A percentile compares a stretch with the other conserved stretches of the same genome.
phyloP scores from a whole-genome alignment of 1,140 invertebrate species.

The Drosophila chauvacae region DNA sequence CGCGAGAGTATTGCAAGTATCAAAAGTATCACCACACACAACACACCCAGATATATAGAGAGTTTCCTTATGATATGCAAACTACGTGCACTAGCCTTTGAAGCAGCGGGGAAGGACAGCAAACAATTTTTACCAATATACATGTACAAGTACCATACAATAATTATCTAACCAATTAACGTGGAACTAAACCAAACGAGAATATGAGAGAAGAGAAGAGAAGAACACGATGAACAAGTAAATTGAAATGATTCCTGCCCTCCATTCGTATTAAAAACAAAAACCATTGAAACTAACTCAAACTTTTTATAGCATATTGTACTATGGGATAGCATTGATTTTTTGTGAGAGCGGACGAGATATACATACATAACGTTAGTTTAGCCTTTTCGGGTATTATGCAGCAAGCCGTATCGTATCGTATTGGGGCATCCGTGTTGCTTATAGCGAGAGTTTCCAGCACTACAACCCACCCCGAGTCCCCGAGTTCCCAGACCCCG shows the following conservation, averaged over 20 bases:
- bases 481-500: constrained; percentile 11
- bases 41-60: constrained; percentile 55
- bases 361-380: constrained; percentile 53
- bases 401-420: constrained; percentile 28
- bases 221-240: constrained; percentile 68
- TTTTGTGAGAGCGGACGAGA: constrained; percentile 58
- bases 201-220: constrained; percentile 36
- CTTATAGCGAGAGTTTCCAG: constrained; percentile 58
- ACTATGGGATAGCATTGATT: constrained; percentile 69
- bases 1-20: constrained; percentile 44
- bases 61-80: constrained; percentile 68
- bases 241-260: constrained; percentile 84
- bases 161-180: constrained; percentile 60
- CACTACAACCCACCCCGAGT: constrained; percentile 31
- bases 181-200: constrained; percentile 57
- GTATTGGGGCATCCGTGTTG: constrained; percentile 43
- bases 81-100: constrained; percentile 63
- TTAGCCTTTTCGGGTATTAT: constrained; percentile 51
- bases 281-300: constrained; percentile 79
- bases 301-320: constrained; percentile 76
- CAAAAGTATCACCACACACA: constrained; percentile 19
- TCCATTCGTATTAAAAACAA: constrained; percentile 79
- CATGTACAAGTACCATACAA: constrained; percentile 67
- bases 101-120: constrained; percentile 39
- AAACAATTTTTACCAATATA: constrained; percentile 77